A percentile compares a stretch with the other conserved stretches of the same genome.
Conservation (phyloP, 2,113 vertebrate genomes). For the Anas platyrhynchos region DNA sequence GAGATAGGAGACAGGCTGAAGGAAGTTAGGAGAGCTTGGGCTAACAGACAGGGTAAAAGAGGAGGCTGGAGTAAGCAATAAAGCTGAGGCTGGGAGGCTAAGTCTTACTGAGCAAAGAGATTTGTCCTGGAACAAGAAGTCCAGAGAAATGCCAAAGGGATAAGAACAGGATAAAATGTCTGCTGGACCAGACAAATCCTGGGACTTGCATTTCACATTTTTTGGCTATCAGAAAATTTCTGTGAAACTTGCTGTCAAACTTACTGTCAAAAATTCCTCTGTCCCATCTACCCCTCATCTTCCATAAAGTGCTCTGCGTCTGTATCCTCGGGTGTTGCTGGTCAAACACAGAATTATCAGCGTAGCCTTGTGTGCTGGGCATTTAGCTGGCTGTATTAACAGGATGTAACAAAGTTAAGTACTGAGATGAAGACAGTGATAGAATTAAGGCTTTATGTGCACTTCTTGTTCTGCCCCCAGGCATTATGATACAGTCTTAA, state of each 20-base stretch:
- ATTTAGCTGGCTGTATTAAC: neutral
- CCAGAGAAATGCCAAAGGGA: neutral
- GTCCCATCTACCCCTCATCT: neutral
- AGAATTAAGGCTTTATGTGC: neutral
- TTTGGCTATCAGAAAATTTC: neutral
- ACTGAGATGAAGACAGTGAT: neutral
- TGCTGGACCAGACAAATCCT: neutral
- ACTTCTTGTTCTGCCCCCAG: neutral
- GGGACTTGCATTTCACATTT: neutral
- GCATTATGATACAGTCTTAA: neutral
- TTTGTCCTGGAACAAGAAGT: neutral
- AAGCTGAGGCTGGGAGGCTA: neutral
- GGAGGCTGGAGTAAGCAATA: neutral
- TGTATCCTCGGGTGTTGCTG: neutral
- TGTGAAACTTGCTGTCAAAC: neutral
- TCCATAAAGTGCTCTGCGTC: neutral
- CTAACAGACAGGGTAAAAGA: neutral
- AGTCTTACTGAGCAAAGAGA: neutral
- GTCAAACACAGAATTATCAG: neutral
- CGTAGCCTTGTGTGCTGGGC: neutral
- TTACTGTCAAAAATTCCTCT: neutral
- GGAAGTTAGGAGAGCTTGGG: neutral
- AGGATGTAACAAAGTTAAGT: neutral
- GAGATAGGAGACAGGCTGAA: neutral
- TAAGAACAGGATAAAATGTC: neutral